Percentiles rank a stretch among this genome's conserved stretches.
phyloP scores from a whole-genome alignment of 2,888 invertebrate species.

The Trachelus tabidus region DNA sequence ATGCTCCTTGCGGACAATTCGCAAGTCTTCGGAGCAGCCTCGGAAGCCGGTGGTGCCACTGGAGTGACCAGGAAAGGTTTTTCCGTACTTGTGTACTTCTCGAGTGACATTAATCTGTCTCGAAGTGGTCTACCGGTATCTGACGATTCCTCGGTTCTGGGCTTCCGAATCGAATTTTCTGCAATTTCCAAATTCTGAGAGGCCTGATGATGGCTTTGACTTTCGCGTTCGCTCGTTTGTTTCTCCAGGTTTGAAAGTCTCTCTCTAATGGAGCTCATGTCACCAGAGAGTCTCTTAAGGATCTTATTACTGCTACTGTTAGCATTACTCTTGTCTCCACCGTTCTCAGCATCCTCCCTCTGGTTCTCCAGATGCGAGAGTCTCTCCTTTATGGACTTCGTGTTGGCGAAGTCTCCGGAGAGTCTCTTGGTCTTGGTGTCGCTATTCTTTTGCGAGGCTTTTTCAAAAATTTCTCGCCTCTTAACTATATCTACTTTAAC shows the following conservation, averaged over 20 bases:
- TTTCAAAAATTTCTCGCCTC: conserved; percentile 85
- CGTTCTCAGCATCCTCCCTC: conserved; percentile 68
- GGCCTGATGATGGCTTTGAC: conserved; percentile 25
- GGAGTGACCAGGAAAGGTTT: conserved; percentile 8
- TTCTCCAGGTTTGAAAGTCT: conserved; percentile 74
- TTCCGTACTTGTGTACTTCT: conserved; percentile 41
- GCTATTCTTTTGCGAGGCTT: conserved; percentile 66
- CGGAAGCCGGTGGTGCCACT: conserved; percentile 11
- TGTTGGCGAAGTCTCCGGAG: conserved; percentile 74
- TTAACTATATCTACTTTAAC: conserved; percentile 83
- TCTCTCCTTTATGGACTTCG: conserved; percentile 80
- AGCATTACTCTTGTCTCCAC: conserved; percentile 64
- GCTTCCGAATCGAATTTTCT: conserved; percentile 32
- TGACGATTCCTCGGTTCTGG: conserved; percentile 43
- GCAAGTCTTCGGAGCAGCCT: conserved; percentile 34
- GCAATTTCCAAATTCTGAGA: neutral
- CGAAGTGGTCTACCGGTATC: conserved; percentile 48
- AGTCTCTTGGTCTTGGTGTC: conserved; percentile 55
- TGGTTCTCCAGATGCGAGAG: conserved; percentile 77
- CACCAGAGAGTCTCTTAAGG: conserved; percentile 69
- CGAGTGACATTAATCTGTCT: conserved; percentile 52
- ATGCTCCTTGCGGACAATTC: conserved; percentile 44
- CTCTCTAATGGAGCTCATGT: conserved; percentile 74
- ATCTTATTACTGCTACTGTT: conserved; percentile 24
- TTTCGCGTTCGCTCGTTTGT: conserved; percentile 57